phyloP scores from a whole-genome alignment of 2,888 invertebrate genomes.

The Leptopterna dolabrata region DNA sequence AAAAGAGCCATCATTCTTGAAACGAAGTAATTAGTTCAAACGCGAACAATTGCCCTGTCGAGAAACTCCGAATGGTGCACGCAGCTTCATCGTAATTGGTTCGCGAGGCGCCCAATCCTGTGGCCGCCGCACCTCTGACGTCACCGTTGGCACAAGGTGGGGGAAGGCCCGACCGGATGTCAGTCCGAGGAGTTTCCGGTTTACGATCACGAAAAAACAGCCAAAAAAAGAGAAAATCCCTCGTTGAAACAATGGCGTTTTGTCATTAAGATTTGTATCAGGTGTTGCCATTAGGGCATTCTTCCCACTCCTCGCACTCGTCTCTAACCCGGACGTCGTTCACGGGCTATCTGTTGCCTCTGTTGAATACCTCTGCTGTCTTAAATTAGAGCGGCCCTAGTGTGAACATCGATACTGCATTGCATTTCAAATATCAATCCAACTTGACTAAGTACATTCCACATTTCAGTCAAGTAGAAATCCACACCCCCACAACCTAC shows the following conservation, averaged over 20 bases:
- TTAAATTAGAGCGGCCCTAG: no score
- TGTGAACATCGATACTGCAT: no score
- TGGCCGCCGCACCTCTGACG: background rate
- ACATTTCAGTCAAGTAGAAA: no score
- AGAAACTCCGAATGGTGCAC: background rate
- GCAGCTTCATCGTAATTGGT: background rate
- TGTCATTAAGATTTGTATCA: background rate
- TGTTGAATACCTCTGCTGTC: background rate
- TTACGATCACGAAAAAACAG: background rate
- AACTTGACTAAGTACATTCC: no score
- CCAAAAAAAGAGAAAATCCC: background rate
- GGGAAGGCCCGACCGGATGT: background rate
- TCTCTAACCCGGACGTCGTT: background rate
- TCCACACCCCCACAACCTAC: no score
- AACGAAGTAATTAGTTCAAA: no score
- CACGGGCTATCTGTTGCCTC: background rate
- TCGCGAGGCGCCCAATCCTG: background rate
- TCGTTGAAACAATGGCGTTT: slow-evolving; percentile 29
- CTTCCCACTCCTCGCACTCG: background rate
- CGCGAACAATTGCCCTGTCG: background rate
- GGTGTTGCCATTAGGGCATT: slow-evolving; percentile 20
- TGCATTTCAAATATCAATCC: no score
- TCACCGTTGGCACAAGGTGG: background rate
- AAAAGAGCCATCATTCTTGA: no score
- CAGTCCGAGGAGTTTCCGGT: slow-evolving; percentile 1